Percentiles rank a stretch among this genome's conserved stretches.
Conservation (phyloP, 1,140 invertebrate species). For the Notospermus geniculatus region DNA sequence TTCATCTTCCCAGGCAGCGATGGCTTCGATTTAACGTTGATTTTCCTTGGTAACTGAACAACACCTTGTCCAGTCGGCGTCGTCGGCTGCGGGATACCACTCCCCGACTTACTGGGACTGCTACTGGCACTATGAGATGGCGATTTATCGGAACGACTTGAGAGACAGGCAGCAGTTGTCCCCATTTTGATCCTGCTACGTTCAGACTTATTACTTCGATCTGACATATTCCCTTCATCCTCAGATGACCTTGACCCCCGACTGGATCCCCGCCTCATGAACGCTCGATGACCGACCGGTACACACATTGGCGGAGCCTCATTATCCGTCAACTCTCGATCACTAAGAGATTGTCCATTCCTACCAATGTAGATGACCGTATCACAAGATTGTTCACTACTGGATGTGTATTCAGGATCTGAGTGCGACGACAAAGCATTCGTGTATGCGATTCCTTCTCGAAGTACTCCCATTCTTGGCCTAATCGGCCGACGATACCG, state of each 20-base stretch:
- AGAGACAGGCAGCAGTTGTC: conserved; percentile 76
- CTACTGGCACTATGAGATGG: too few relatives aligned
- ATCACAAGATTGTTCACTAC: conserved; percentile 91
- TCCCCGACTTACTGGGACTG: too few relatives aligned
- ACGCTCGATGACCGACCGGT: conserved; percentile 86
- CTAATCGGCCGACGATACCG: conserved; percentile 39
- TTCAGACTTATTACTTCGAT: conserved; percentile 3
- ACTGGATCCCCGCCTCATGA: background rate
- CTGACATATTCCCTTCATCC: conserved; percentile 7
- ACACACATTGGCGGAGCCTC: conserved; percentile 50
- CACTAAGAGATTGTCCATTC: conserved; percentile 50
- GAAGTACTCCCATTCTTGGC: conserved; percentile 53
- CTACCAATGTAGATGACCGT: conserved; percentile 94
- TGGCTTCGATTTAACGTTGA: background rate
- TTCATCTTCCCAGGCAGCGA: too few relatives aligned
- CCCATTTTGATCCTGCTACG: background rate
- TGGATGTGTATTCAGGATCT: conserved; percentile 90
- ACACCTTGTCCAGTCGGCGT: too few relatives aligned
- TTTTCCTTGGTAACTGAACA: conserved; percentile 3
- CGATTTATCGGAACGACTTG: conserved; percentile 69
- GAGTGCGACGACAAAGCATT: conserved; percentile 37
- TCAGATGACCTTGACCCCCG: conserved; percentile 2
- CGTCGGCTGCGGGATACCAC: too few relatives aligned
- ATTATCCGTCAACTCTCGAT: conserved; percentile 54
- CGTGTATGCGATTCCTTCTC: conserved; percentile 53